phyloP scores from a whole-genome alignment of 1,140 invertebrate genomes.

The Contarinia nasturtii region DNA sequence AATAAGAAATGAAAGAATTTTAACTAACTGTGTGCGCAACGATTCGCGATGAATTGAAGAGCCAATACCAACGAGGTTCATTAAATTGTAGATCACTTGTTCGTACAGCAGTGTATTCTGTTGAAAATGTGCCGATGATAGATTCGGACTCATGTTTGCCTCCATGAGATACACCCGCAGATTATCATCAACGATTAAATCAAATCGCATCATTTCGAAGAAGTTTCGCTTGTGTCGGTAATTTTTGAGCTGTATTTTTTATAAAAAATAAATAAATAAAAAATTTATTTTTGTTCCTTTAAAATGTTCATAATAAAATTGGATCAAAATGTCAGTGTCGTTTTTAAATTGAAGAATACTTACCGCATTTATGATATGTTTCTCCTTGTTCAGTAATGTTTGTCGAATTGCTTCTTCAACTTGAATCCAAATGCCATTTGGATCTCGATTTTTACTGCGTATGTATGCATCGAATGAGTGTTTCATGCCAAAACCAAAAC shows the following conservation, averaged over 20 bases:
- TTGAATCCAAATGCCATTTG: conserved; percentile 58
- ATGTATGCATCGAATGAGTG: conserved; percentile 71
- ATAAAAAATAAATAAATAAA: neutral
- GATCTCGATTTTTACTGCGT: conserved; percentile 42
- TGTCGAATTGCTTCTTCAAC: conserved; percentile 58
- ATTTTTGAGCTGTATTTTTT: conserved; percentile 18
- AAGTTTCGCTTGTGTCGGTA: conserved; percentile 51
- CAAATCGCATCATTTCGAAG: conserved; percentile 88
- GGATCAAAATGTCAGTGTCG: too few species aligned
- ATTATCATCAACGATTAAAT: conserved; percentile 79
- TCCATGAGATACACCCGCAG: conserved; percentile 81
- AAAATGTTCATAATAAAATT: too few species aligned
- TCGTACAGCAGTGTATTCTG: conserved; percentile 79
- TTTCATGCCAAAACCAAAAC: conserved; percentile 68
- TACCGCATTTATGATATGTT: conserved; percentile 35
- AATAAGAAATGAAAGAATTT: neutral
- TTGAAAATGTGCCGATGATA: conserved; percentile 81
- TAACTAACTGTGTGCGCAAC: conserved; percentile 1
- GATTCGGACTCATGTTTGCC: conserved; percentile 95
- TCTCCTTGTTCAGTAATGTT: conserved; percentile 58
- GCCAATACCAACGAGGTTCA: conserved; percentile 59
- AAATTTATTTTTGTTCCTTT: neutral
- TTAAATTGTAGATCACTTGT: conserved; percentile 75
- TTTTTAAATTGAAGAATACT: conserved; percentile 15
- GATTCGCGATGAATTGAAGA: conserved; percentile 6